A percentile compares a stretch with the other conserved stretches of the same genome.
phyloP scores from a whole-genome alignment of 2,113 vertebrate species.

The Xyrauchen texanus region DNA sequence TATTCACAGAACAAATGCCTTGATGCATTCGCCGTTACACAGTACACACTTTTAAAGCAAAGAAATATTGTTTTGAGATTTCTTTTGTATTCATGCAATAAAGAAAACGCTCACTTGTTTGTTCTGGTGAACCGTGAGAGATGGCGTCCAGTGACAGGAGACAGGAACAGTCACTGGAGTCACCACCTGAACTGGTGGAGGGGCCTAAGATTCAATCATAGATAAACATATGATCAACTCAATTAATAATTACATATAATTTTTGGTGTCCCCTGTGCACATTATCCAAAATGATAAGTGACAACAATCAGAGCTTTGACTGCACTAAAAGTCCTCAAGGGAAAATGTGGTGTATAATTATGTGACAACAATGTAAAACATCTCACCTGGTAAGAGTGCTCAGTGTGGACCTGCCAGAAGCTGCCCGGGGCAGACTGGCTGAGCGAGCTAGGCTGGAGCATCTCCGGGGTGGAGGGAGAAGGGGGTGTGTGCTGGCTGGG shows the following conservation, averaged over 20 bases:
- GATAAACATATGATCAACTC: not conserved
- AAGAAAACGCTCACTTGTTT: constrained; percentile 61
- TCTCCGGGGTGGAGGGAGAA: constrained; percentile 50
- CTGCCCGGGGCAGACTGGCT: constrained; percentile 84
- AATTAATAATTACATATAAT: too few relatives aligned
- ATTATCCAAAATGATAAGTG: not conserved
- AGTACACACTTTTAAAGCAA: not conserved
- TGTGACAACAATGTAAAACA: constrained; percentile 1
- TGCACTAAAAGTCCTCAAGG: not conserved
- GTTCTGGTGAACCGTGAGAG: constrained; percentile 71
- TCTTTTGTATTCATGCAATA: not conserved
- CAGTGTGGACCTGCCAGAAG: constrained; percentile 88
- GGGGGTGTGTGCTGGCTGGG: constrained; percentile 46
- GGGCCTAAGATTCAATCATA: constrained; percentile 66
- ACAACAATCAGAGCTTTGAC: not conserved
- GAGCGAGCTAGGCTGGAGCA: constrained; percentile 69
- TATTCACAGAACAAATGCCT: not conserved
- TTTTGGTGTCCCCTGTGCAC: too few relatives aligned
- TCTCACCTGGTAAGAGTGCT: constrained; percentile 91
- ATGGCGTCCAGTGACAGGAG: constrained; percentile 77
- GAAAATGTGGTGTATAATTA: not conserved
- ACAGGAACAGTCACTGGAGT: constrained; percentile 60
- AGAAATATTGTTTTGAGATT: not conserved
- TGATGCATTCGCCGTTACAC: not conserved
- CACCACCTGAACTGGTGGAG: constrained; percentile 75